These are phyloP conservation scores for Mimas tiliae DNA, from an alignment of 2,888 invertebrate genomes.

Conservation along the genomic window DNA sequence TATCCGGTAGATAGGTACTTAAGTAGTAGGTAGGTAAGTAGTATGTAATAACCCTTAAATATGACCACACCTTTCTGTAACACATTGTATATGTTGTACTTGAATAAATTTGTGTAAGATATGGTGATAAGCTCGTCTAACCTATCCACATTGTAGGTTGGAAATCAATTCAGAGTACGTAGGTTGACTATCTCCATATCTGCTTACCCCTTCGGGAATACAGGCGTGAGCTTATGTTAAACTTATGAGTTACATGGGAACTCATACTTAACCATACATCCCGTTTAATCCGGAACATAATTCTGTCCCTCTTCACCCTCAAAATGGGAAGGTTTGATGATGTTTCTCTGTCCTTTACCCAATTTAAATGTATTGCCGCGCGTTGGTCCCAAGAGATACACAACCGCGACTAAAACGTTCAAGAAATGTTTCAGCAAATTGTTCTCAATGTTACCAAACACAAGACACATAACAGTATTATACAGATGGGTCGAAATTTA, in stretches of 20 bases:
- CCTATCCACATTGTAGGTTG: too few relatives aligned
- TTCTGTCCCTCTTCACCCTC: neutral
- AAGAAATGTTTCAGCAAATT: conserved; percentile 21
- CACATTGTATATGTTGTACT: too few relatives aligned
- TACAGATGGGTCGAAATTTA: conserved; percentile 3
- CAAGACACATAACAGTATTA: neutral
- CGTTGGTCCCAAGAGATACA: neutral
- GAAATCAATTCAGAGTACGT: too few relatives aligned
- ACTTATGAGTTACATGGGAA: neutral
- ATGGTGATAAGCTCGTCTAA: too few relatives aligned
- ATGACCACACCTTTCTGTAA: too few relatives aligned
- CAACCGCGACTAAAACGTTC: neutral
- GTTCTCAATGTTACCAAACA: conserved; percentile 6
- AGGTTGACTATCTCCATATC: too few relatives aligned
- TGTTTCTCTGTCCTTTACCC: neutral
- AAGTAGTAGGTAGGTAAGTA: too few relatives aligned
- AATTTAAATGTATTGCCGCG: conserved; percentile 12
- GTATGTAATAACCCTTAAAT: too few relatives aligned
- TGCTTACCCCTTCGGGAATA: too few relatives aligned
- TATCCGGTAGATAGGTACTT: too few relatives aligned
- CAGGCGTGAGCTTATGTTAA: too few relatives aligned
- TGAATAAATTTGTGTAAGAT: too few relatives aligned
- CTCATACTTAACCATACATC: neutral
- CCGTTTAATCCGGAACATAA: neutral
- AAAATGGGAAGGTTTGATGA: neutral